Conservation (phyloP, 2,113 vertebrate genomes). For the Calidris pygmaea region DNA sequence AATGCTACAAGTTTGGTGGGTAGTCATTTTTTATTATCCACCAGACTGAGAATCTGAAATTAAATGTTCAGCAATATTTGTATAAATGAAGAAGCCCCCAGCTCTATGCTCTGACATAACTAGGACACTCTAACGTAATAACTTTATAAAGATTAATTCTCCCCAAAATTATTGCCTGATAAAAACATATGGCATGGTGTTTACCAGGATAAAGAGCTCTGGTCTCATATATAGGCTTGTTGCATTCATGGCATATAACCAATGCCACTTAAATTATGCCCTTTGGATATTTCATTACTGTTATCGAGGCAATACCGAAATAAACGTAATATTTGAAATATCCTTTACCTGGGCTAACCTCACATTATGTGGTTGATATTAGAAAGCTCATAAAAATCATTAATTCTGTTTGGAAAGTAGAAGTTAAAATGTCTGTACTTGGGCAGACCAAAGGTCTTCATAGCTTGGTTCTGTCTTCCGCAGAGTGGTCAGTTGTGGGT, state of each 20-base stretch:
- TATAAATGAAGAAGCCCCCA: conserved; percentile 64
- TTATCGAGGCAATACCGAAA: not conserved
- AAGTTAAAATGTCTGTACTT: not conserved
- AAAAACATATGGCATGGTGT: conserved; percentile 46
- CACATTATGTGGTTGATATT: not conserved
- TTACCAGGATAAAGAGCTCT: conserved; percentile 23
- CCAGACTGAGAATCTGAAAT: conserved; percentile 57
- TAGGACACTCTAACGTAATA: conserved; percentile 50
- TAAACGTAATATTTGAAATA: not conserved
- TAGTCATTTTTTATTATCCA: conserved; percentile 59
- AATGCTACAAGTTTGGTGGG: conserved; percentile 27
- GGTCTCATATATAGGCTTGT: not conserved
- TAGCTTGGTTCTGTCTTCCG: not conserved
- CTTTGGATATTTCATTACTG: not conserved
- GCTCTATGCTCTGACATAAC: conserved; percentile 61
- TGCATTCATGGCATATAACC: not conserved
- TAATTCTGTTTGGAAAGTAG: not conserved
- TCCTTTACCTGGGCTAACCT: not conserved
- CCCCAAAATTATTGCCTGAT: conserved; percentile 40
- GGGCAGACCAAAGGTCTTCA: not conserved
- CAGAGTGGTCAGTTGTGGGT: not conserved
- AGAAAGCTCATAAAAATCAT: not conserved
- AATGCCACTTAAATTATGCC: not conserved
- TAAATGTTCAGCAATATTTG: conserved; percentile 56
- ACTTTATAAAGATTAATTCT: conserved; percentile 67